These are phyloP conservation scores for Drosophila oshimai DNA, from an alignment of 1,140 invertebrate species.

Conservation along the genomic window DNA sequence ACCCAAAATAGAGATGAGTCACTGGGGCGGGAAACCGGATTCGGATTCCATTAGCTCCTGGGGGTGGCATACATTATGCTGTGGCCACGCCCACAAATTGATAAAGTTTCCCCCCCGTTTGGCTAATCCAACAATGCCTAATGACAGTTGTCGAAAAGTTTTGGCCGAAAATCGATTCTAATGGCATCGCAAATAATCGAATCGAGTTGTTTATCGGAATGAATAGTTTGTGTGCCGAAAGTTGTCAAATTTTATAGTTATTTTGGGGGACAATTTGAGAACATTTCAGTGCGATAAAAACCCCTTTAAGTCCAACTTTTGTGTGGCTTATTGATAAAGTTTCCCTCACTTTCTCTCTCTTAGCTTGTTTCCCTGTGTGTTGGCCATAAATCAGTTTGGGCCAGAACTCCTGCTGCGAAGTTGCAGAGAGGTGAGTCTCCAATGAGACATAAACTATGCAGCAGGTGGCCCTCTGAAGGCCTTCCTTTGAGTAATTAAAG, in stretches of 20 bases:
- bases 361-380: neutral
- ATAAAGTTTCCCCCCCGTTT: conserved; percentile 57
- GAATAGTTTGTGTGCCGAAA: conserved; percentile 20
- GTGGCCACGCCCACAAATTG: conserved; percentile 72
- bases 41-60: conserved; percentile 54
- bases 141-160: conserved; percentile 77
- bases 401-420: conserved; percentile 26
- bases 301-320: conserved; percentile 24
- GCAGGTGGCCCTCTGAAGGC: conserved; percentile 59
- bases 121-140: conserved; percentile 67
- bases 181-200: conserved; percentile 75
- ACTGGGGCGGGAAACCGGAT: conserved; percentile 20
- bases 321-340: conserved; percentile 66
- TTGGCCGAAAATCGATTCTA: conserved; percentile 72
- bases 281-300: conserved; percentile 28
- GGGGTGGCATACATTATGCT: conserved; percentile 67
- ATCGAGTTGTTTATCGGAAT: conserved; percentile 67
- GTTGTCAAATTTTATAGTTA: conserved; percentile 73
- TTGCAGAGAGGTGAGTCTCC: conserved; percentile 7
- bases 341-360: neutral
- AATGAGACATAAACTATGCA: conserved; percentile 50
- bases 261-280: conserved; percentile 37
- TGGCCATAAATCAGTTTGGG: conserved; percentile 48
- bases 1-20: conserved; percentile 62
- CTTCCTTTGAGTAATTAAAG: conserved; percentile 62